Evolutionary conservation across 2,888 invertebrate species (phyloP).

Genomic region (Chrysolina oricalcia): DNA sequence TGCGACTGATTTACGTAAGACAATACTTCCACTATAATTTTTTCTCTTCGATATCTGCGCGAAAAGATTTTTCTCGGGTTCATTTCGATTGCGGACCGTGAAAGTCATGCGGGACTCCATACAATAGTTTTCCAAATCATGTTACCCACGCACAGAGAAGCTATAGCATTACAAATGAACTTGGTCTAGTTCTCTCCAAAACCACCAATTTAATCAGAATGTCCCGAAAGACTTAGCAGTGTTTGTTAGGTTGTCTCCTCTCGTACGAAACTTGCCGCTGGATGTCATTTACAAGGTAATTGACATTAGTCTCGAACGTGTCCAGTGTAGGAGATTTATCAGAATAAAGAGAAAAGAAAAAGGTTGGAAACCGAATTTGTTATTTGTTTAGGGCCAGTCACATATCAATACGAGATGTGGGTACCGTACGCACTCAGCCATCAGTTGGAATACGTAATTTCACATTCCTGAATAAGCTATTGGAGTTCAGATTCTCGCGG

Average conservation of each 20-base stretch:
- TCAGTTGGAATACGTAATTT: constrained; percentile 20
- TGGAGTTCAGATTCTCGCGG: constrained; percentile 21
- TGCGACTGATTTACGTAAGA: too few species aligned
- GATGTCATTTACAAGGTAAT: constrained; percentile 44
- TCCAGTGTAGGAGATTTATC: constrained; percentile 38
- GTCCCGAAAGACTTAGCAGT: constrained; percentile 43
- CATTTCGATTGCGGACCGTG: constrained; percentile 4
- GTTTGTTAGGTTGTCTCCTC: constrained; percentile 44
- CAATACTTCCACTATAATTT: too few species aligned
- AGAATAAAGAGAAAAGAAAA: constrained; percentile 17
- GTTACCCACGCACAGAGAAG: background rate
- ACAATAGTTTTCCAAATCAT: background rate
- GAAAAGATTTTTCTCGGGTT: too few species aligned
- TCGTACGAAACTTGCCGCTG: constrained; percentile 42
- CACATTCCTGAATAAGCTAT: constrained; percentile 28
- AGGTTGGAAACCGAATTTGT: constrained; percentile 17
- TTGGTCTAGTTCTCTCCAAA: constrained; percentile 40
- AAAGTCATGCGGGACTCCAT: background rate
- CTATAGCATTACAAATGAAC: constrained; percentile 49
- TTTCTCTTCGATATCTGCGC: too few species aligned
- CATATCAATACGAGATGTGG: constrained; percentile 10
- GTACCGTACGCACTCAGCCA: background rate
- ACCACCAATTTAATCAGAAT: constrained; percentile 50
- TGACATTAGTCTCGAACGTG: constrained; percentile 48
- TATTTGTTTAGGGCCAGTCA: constrained; percentile 9